phyloP scores from a whole-genome alignment of 2,797 vertebrate genomes.

The Lerista edwardsae region DNA sequence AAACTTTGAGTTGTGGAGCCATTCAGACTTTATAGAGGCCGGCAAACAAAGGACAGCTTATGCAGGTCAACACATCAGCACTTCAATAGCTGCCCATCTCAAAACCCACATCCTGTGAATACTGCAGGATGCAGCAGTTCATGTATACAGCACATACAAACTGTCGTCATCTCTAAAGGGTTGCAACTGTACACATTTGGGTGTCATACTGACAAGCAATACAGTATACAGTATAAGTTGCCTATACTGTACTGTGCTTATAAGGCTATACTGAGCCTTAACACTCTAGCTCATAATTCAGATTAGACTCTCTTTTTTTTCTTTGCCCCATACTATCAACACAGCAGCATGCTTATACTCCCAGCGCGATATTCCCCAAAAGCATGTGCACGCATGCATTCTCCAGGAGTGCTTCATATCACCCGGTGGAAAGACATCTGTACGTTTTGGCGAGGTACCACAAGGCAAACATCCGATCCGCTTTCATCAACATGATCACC shows the following conservation, averaged over 20 bases:
- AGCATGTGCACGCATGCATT: constrained; percentile 41
- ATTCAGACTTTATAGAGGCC: constrained; percentile 9
- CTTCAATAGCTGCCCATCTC: constrained; percentile 46
- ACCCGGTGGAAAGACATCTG: not conserved
- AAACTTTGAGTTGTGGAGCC: constrained; percentile 50
- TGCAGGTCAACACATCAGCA: constrained; percentile 44
- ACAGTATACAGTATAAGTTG: no score
- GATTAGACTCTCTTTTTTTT: not conserved
- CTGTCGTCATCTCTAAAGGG: constrained; percentile 19
- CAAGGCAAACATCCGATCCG: not conserved
- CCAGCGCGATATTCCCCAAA: not conserved
- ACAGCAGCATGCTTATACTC: constrained; percentile 39
- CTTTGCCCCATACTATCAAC: constrained; percentile 45
- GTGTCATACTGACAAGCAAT: not conserved
- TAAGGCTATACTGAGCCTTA: constrained; percentile 47
- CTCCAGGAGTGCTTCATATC: not conserved
- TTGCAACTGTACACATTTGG: constrained; percentile 38
- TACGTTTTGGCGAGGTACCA: not conserved
- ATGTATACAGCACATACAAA: constrained; percentile 36
- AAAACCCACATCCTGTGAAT: not conserved
- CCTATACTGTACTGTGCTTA: not conserved
- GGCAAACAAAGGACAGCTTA: constrained; percentile 32
- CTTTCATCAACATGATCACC: not conserved
- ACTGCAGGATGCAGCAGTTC: no score
- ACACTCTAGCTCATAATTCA: constrained; percentile 30